phyloP scores from a whole-genome alignment of 2,888 invertebrate species.

The Salpingus planirostris region DNA sequence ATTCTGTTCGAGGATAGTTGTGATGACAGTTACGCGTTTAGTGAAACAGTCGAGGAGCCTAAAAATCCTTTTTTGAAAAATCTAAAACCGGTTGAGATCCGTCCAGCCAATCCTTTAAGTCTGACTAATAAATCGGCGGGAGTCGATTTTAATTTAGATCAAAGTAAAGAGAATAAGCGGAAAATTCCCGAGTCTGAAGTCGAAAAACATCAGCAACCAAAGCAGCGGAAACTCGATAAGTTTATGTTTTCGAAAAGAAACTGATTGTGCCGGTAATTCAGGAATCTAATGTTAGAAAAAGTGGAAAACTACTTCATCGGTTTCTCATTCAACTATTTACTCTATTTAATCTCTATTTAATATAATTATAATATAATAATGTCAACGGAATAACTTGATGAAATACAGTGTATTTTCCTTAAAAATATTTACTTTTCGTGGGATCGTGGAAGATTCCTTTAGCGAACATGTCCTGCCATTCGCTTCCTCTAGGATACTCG shows the following conservation, averaged over 20 bases:
- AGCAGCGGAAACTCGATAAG: conserved; percentile 44
- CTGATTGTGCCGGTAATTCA: no score
- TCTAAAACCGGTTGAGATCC: conserved; percentile 27
- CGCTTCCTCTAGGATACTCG: conserved; percentile 67
- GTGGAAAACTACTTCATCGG: no score
- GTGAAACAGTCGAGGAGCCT: no score
- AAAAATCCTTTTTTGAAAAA: conserved; percentile 45
- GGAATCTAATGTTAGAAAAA: no score
- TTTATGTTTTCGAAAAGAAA: conserved; percentile 36
- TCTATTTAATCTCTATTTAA: no score
- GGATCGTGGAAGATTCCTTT: conserved; percentile 51
- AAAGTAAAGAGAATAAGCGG: conserved; percentile 23
- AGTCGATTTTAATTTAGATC: conserved; percentile 23
- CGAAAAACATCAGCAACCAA: conserved; percentile 33
- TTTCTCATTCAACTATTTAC: no score
- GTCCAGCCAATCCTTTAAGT: conserved; percentile 30
- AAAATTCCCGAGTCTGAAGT: conserved; percentile 34
- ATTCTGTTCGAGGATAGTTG: no score
- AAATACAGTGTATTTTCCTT: no score
- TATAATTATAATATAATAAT: no score
- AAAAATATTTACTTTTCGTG: conserved; percentile 24
- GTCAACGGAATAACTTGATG: no score
- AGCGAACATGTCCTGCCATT: conserved; percentile 62
- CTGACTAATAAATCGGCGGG: conserved; percentile 35
- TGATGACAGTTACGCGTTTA: no score